These are phyloP conservation scores for Sibirionetta formosa DNA, from an alignment of 2,797 vertebrate species.

Conservation along the genomic window DNA sequence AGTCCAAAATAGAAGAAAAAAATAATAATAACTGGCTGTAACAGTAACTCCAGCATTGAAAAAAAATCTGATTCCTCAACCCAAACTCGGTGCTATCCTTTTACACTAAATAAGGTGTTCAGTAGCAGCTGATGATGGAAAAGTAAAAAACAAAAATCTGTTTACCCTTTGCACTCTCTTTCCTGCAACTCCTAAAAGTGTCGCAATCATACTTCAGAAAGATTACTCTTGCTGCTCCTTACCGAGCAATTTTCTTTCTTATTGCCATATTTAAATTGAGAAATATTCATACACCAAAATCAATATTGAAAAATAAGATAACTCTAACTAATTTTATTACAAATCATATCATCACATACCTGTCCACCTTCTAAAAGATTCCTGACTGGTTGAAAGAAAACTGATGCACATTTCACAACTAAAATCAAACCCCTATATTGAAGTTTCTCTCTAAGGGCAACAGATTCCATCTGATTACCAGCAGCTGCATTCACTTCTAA, in stretches of 20 bases:
- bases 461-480: not conserved
- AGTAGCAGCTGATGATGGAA: not conserved
- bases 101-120: not conserved
- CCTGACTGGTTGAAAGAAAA: not conserved
- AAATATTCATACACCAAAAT: conserved; percentile 30
- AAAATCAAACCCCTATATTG: not conserved
- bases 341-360: not conserved
- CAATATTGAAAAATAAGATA: not conserved
- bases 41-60: not conserved
- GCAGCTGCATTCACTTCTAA: not conserved
- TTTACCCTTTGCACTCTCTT: not conserved
- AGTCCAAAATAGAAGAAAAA: not conserved
- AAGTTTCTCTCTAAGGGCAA: not conserved
- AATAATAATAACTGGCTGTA: not conserved
- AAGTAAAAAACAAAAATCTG: not conserved
- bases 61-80: not conserved
- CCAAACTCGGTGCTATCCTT: not conserved
- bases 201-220: not conserved
- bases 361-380: not conserved
- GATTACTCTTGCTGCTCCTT: not conserved
- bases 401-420: not conserved
- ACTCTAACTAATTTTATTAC: not conserved
- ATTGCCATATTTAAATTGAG: not conserved
- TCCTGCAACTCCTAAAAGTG: not conserved
- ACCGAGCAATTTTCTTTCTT: not conserved